Percentiles rank a stretch among this genome's conserved stretches.
phyloP scores from a whole-genome alignment of 1,140 invertebrate genomes.

The Saccostrea cuccullata region DNA sequence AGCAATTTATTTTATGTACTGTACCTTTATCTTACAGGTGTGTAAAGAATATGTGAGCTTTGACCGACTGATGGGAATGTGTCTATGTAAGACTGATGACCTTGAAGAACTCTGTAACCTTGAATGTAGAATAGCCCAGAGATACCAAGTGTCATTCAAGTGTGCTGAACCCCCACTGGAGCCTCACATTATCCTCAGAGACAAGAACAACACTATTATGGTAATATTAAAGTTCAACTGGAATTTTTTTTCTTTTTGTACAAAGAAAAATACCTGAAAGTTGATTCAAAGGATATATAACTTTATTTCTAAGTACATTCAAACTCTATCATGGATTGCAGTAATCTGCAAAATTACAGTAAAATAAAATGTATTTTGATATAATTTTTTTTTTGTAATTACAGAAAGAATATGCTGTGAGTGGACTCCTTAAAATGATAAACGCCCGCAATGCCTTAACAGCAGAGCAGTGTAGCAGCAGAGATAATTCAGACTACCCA shows the following conservation, averaged over 20 bases:
- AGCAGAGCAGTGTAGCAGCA: slow-evolving; percentile 66
- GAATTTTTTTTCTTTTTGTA: no score
- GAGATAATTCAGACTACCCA: slow-evolving; percentile 57
- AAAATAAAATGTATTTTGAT: no score
- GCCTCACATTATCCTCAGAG: slow-evolving; percentile 65
- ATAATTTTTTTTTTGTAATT: slow-evolving; percentile 40
- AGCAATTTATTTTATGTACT: no score
- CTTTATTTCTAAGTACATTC: no score
- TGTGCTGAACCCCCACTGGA: slow-evolving; percentile 68
- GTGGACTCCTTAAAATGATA: slow-evolving; percentile 61
- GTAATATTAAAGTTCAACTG: slow-evolving; percentile 51
- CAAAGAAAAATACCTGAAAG: no score
- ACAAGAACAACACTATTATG: slow-evolving; percentile 60
- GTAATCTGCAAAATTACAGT: no score
- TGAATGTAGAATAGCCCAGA: slow-evolving; percentile 66
- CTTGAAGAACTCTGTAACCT: slow-evolving; percentile 70
- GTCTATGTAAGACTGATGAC: slow-evolving; percentile 71
- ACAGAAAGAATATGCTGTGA: slow-evolving; percentile 64
- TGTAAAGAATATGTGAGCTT: slow-evolving; percentile 67
- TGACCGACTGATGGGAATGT: slow-evolving; percentile 67
- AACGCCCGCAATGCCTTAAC: slow-evolving; percentile 71
- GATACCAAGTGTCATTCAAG: slow-evolving; percentile 61
- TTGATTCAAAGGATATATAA: no score
- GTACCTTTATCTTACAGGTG: slow-evolving; percentile 52
- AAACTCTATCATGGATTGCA: no score